Evolutionary conservation across 2,888 invertebrate species (phyloP).

Genomic region (Merodon equestris): DNA sequence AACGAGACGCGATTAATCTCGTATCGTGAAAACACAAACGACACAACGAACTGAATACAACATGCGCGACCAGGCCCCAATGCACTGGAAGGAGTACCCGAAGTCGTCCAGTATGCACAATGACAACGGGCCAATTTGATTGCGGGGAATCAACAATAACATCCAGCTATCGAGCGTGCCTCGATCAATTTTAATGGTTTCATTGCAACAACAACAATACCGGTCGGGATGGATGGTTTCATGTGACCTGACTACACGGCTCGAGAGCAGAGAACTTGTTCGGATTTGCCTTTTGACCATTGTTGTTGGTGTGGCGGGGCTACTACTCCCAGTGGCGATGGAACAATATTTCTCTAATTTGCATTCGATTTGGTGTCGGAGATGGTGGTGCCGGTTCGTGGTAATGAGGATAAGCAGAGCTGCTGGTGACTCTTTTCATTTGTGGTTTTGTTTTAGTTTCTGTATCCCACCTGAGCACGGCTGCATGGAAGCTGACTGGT

Average conservation of each 20-base stretch:
- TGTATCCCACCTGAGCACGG: slow-evolving; percentile 39
- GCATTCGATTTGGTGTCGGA: slow-evolving; percentile 63
- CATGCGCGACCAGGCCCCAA: neutral
- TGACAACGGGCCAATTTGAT: slow-evolving; percentile 63
- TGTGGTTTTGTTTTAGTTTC: too few relatives aligned
- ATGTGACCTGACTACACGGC: slow-evolving; percentile 51
- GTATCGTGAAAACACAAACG: slow-evolving; percentile 65
- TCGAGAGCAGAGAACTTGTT: slow-evolving; percentile 26
- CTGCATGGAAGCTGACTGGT: slow-evolving; percentile 1
- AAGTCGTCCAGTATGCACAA: slow-evolving; percentile 13
- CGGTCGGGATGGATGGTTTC: slow-evolving; percentile 40
- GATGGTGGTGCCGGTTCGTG: slow-evolving; percentile 46
- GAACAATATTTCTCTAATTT: slow-evolving; percentile 66
- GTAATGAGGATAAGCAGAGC: slow-evolving; percentile 48
- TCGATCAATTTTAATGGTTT: slow-evolving; percentile 68
- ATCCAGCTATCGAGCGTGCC: slow-evolving; percentile 29
- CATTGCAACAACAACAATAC: slow-evolving; percentile 33
- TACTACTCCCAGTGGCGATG: slow-evolving; percentile 17
- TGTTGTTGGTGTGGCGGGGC: too few relatives aligned
- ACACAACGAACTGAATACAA: slow-evolving; percentile 32
- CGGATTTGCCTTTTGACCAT: slow-evolving; percentile 15
- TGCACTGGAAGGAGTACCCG: neutral
- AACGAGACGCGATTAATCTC: slow-evolving; percentile 67
- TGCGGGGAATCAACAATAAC: slow-evolving; percentile 42
- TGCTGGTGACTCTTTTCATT: slow-evolving; percentile 34